Evolutionary conservation across 2,113 vertebrate species (phyloP).

Genomic region (Rhadina sibilatrix): DNA sequence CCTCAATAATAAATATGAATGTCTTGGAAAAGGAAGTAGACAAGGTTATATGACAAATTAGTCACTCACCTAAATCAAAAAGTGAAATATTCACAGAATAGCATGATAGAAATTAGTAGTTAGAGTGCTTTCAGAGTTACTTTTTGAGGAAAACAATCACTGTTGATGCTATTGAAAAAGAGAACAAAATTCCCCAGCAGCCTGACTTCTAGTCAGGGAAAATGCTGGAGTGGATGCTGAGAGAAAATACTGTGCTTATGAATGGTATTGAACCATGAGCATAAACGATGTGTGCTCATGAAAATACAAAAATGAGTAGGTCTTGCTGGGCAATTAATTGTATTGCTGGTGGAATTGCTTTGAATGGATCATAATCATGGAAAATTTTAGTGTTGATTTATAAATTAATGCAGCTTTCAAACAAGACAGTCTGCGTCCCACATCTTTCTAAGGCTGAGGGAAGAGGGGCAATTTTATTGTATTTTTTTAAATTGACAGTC

Average conservation of each 20-base stretch:
- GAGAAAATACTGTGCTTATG: neutral
- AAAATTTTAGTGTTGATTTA: neutral
- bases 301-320: neutral
- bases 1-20: neutral
- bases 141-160: neutral
- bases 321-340: constrained; percentile 25
- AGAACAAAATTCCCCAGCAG: neutral
- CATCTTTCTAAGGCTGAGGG: neutral
- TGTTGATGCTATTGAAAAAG: neutral
- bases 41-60: neutral
- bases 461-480: neutral
- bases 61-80: neutral
- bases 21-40: neutral
- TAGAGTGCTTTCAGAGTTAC: neutral
- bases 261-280: neutral
- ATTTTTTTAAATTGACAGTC: neutral
- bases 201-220: neutral
- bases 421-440: neutral
- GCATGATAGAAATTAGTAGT: neutral
- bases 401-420: neutral
- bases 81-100: neutral
- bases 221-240: neutral
- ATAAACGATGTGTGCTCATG: neutral
- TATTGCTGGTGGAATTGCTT: neutral
- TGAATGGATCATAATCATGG: neutral